Evolutionary conservation across 1,140 invertebrate species (phyloP).

Genomic region (Liolophura sinensis): DNA sequence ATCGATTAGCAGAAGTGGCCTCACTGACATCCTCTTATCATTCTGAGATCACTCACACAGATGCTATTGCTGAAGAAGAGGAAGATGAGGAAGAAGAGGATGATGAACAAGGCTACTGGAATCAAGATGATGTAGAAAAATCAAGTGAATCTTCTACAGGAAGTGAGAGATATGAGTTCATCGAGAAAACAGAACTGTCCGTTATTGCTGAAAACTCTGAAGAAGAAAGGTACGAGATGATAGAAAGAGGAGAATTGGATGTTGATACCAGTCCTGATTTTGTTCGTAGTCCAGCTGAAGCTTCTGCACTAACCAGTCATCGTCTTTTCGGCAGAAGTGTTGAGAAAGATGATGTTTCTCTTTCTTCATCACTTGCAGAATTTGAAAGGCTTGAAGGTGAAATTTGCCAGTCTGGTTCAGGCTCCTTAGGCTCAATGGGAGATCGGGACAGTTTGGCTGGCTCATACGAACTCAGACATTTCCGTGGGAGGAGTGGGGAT

Average conservation of each 20-base stretch:
- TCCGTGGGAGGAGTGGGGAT: conserved; percentile 68
- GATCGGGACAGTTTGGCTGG: conserved; percentile 36
- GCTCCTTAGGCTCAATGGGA: conserved; percentile 46
- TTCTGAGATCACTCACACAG: conserved; percentile 41
- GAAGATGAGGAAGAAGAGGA: conserved; percentile 78
- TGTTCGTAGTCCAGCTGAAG: conserved; percentile 39
- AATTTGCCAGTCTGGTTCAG: conserved; percentile 42
- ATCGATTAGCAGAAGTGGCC: conserved; percentile 58
- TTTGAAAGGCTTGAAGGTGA: conserved; percentile 60
- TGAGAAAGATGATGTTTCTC: conserved; percentile 57
- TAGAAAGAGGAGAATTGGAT: conserved; percentile 49
- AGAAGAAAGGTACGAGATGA: conserved; percentile 51
- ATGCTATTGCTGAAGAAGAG: conserved; percentile 47
- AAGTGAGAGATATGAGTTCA: conserved; percentile 50
- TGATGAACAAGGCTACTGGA: conserved; percentile 75
- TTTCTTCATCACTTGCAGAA: conserved; percentile 60
- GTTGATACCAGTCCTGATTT: conserved; percentile 32
- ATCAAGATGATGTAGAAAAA: conserved; percentile 69
- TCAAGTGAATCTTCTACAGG: conserved; percentile 37
- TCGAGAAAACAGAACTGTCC: conserved; percentile 49
- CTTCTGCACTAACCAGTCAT: conserved; percentile 38
- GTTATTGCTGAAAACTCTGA: conserved; percentile 51
- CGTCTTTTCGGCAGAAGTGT: conserved; percentile 56
- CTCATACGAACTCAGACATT: conserved; percentile 21
- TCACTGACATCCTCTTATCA: conserved; percentile 60